Conservation (phyloP, 2,888 invertebrate genomes). For the Saturnia pavonia region DNA sequence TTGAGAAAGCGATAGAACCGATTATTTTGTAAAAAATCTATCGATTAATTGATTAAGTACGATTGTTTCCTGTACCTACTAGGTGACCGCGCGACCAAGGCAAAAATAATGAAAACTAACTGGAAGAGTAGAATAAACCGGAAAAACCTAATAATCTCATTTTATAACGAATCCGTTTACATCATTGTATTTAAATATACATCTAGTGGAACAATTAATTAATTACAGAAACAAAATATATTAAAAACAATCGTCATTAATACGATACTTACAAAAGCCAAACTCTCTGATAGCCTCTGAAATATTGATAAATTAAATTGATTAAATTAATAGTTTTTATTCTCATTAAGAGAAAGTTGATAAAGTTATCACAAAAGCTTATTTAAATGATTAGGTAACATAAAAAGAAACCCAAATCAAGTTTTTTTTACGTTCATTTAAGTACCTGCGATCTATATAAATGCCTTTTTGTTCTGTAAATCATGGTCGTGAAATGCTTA, state of each 20-base stretch:
- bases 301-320: slow-evolving; percentile 17
- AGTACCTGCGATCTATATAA: too few relatives aligned
- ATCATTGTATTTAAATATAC: not conserved
- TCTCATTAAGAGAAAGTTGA: slow-evolving; percentile 20
- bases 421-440: not conserved
- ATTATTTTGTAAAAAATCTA: too few relatives aligned
- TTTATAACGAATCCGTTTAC: slow-evolving; percentile 11
- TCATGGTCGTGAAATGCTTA: too few relatives aligned
- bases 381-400: not conserved
- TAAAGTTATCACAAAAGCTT: slow-evolving; percentile 15
- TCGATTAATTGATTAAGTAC: too few relatives aligned
- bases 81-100: too few relatives aligned
- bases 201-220: slow-evolving; percentile 10
- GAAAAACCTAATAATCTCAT: not conserved
- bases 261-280: slow-evolving; percentile 46
- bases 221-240: slow-evolving; percentile 14
- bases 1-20: too few relatives aligned
- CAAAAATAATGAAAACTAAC: not conserved
- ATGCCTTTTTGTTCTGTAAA: too few relatives aligned
- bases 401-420: not conserved
- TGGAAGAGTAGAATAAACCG: not conserved
- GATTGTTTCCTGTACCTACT: too few relatives aligned
- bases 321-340: slow-evolving; percentile 21
- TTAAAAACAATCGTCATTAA: slow-evolving; percentile 20
- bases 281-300: slow-evolving; percentile 56